Percentiles rank a stretch among this genome's conserved stretches.
Evolutionary conservation across 2,113 vertebrate genomes (phyloP).

Genomic region (Corapipo altera): DNA sequence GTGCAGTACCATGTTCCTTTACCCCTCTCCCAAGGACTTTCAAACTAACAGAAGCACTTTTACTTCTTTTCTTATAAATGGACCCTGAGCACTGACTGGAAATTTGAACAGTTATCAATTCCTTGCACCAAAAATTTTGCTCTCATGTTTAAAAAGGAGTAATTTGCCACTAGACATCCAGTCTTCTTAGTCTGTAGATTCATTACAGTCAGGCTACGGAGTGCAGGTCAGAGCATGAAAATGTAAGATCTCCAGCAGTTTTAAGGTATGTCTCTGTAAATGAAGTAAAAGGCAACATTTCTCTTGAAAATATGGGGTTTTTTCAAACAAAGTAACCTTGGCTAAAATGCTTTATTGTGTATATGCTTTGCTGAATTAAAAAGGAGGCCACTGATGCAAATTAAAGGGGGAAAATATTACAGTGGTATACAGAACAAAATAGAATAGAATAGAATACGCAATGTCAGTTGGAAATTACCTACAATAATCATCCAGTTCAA

Average conservation of each 20-base stretch:
- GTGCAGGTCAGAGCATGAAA: not conserved
- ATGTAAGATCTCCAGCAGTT: not conserved
- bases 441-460: not conserved
- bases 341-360: not conserved
- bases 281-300: not conserved
- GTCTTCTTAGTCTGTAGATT: not conserved
- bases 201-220: not conserved
- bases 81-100: not conserved
- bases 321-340: not conserved
- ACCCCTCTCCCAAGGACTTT: not conserved
- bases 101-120: not conserved
- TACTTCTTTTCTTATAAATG: not conserved
- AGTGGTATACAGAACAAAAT: not conserved
- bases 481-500: no score
- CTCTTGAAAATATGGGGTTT: not conserved
- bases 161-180: not conserved
- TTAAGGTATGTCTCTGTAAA: not conserved
- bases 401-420: not conserved
- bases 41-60: not conserved
- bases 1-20: no score
- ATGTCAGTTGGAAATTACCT: not conserved
- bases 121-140: not conserved
- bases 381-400: not conserved
- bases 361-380: not conserved
- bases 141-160: not conserved